These are phyloP conservation scores for Oligia strigilis DNA, from an alignment of 2,888 invertebrate species.

Conservation along the genomic window DNA sequence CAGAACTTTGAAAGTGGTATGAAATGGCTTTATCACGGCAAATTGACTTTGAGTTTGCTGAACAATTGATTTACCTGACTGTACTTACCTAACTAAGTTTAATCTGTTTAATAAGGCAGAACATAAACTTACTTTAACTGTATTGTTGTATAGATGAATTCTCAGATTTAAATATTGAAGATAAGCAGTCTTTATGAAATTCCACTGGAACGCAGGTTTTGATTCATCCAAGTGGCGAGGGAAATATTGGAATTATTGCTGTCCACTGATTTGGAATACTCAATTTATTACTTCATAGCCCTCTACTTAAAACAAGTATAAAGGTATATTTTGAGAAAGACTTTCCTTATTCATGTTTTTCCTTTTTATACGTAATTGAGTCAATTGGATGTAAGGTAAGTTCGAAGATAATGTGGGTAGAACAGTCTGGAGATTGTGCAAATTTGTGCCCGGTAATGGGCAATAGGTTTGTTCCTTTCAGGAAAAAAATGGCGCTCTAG, in stretches of 20 bases:
- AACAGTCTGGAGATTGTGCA: slow-evolving; percentile 12
- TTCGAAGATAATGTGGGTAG: slow-evolving; percentile 1
- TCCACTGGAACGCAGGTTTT: slow-evolving; percentile 3
- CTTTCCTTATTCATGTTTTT: neutral
- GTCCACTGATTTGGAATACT: slow-evolving; percentile 58
- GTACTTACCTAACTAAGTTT: neutral
- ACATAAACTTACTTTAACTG: neutral
- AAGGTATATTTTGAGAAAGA: slow-evolving; percentile 1
- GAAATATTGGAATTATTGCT: slow-evolving; percentile 55
- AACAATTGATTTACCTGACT: neutral
- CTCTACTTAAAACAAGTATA: slow-evolving; percentile 26
- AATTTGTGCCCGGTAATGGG: slow-evolving; percentile 14
- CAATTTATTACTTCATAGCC: slow-evolving; percentile 48
- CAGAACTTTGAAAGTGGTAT: neutral
- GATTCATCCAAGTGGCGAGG: slow-evolving; percentile 39
- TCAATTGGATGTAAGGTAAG: slow-evolving; percentile 5
- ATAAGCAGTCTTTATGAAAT: slow-evolving; percentile 30
- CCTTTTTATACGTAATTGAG: neutral
- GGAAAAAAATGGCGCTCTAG: neutral
- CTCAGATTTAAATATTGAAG: slow-evolving; percentile 12
- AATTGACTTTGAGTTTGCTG: neutral
- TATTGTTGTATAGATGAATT: slow-evolving; percentile 13
- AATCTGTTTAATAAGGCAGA: neutral
- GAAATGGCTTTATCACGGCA: neutral
- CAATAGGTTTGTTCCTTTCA: neutral